Evolutionary conservation across 2,797 vertebrate species (phyloP).

Genomic region (Mormyrus proboscirostris): DNA sequence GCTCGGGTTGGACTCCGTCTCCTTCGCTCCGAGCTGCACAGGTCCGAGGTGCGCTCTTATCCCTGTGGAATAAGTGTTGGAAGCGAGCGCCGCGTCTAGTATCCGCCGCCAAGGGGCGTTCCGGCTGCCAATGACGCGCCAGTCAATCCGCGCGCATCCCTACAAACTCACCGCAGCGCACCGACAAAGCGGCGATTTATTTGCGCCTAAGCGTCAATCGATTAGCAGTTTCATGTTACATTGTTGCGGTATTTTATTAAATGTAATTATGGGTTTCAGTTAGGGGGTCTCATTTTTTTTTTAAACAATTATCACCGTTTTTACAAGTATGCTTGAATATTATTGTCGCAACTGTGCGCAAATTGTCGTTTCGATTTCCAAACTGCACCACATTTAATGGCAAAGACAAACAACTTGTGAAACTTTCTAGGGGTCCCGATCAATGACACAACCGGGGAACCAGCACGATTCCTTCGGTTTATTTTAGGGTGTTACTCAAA

Average conservation of each 20-base stretch:
- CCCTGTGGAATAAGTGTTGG: constrained; percentile 88
- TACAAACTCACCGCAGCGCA: background rate
- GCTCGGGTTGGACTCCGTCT: constrained; percentile 45
- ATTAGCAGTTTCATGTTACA: background rate
- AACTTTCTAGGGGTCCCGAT: background rate
- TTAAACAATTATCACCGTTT: background rate
- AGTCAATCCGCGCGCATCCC: constrained; percentile 23
- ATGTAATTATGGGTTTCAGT: background rate
- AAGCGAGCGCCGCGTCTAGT: constrained; percentile 58
- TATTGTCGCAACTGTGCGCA: background rate
- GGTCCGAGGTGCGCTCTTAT: constrained; percentile 67
- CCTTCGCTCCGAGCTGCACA: constrained; percentile 51
- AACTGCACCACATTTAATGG: background rate
- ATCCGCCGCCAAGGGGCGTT: constrained; percentile 68
- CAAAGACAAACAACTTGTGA: background rate
- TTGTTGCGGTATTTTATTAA: background rate
- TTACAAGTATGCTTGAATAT: background rate
- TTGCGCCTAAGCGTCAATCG: background rate
- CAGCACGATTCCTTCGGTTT: background rate
- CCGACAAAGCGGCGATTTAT: background rate
- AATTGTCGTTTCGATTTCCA: background rate
- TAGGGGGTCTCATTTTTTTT: background rate
- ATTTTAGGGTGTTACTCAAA: background rate
- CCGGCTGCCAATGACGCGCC: constrained; percentile 38
- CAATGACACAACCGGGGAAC: background rate